These are phyloP conservation scores for Aldrovandia affinis DNA, from an alignment of 2,797 vertebrate species.

Conservation along the genomic window DNA sequence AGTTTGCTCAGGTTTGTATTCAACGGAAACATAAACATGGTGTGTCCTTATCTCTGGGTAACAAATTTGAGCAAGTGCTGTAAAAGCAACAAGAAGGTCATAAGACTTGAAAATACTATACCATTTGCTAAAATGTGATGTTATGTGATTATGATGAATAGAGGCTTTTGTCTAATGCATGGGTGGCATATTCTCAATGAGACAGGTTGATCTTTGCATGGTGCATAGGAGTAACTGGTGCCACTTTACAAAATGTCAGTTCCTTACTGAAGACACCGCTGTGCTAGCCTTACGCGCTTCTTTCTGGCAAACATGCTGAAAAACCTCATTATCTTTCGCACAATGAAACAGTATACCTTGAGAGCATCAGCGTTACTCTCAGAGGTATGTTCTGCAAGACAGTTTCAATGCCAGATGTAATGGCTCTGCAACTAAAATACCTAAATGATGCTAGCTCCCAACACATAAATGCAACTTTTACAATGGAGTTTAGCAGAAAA, in stretches of 20 bases:
- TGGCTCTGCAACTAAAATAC: neutral
- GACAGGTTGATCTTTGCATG: neutral
- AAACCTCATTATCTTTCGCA: slow-evolving; percentile 8
- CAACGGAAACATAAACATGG: neutral
- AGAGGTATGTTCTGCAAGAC: neutral
- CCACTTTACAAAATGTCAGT: neutral
- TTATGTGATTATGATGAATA: neutral
- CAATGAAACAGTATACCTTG: slow-evolving; percentile 6
- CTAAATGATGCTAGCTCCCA: neutral
- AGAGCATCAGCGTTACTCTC: neutral
- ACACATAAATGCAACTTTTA: neutral
- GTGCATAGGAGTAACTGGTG: neutral
- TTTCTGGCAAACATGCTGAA: slow-evolving; percentile 8
- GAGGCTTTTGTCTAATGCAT: neutral
- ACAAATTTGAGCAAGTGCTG: neutral
- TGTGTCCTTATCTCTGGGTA: neutral
- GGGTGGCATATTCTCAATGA: neutral
- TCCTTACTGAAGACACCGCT: neutral
- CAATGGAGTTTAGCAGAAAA: slow-evolving; percentile 3
- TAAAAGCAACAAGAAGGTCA: neutral
- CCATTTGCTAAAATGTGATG: neutral
- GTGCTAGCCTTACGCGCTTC: neutral
- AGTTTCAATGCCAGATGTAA: slow-evolving; percentile 8
- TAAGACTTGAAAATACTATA: neutral
- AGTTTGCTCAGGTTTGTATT: neutral